A percentile compares a stretch with the other conserved stretches of the same genome.
Evolutionary conservation across 2,113 vertebrate genomes (phyloP).

Genomic region (Coryphaenoides rupestris): DNA sequence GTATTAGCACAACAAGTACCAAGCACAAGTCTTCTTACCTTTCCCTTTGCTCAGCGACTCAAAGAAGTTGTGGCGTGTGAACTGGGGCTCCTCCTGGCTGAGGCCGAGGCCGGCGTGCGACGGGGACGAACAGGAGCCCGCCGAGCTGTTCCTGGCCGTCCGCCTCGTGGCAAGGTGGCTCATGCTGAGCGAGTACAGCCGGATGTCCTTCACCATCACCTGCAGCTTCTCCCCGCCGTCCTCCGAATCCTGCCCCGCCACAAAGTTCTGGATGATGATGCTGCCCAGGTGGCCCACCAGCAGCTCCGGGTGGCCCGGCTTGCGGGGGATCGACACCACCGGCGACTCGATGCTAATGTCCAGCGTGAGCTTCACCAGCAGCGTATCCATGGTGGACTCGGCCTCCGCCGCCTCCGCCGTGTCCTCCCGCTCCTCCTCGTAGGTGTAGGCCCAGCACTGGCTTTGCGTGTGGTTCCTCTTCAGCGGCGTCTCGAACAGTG

Average conservation of each 20-base stretch:
- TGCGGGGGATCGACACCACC: slow-evolving; percentile 89
- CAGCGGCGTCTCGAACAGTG: slow-evolving; percentile 83
- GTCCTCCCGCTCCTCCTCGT: slow-evolving; percentile 78
- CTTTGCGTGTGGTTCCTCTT: slow-evolving; percentile 72
- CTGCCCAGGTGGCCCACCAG: slow-evolving; percentile 92
- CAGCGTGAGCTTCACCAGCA: slow-evolving; percentile 88
- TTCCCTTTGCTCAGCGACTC: slow-evolving; percentile 85
- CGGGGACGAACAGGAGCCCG: slow-evolving; percentile 38
- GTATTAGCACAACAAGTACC: neutral
- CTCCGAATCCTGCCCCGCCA: slow-evolving; percentile 80
- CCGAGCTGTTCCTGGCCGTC: slow-evolving; percentile 21
- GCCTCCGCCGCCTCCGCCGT: slow-evolving; percentile 48
- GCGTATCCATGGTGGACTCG: slow-evolving; percentile 61
- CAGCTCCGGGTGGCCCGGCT: slow-evolving; percentile 88
- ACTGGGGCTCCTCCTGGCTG: slow-evolving; percentile 81
- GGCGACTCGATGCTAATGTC: slow-evolving; percentile 93
- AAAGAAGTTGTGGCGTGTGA: slow-evolving; percentile 94
- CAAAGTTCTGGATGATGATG: slow-evolving; percentile 90
- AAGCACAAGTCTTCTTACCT: slow-evolving; percentile 73
- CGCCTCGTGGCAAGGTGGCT: slow-evolving; percentile 72
- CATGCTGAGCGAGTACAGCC: slow-evolving; percentile 90
- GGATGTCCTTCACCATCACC: slow-evolving; percentile 92
- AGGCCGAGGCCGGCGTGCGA: slow-evolving; percentile 23
- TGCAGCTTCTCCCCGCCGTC: slow-evolving; percentile 84
- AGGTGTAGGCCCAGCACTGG: slow-evolving; percentile 61